Evolutionary conservation across 2,113 vertebrate genomes (phyloP).

Genomic region (Trachemys scripta): DNA sequence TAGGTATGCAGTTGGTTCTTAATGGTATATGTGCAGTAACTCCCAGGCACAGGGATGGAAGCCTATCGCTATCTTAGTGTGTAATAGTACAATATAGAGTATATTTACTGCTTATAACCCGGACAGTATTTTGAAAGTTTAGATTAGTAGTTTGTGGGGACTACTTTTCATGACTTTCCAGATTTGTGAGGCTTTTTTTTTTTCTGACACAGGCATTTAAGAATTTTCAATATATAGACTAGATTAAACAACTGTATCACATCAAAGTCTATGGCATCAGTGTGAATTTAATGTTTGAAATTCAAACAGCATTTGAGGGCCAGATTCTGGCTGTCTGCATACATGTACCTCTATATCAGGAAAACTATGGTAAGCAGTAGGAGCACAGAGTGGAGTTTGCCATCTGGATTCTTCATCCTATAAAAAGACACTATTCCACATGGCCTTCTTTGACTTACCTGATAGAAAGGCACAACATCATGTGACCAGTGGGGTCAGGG

Average conservation of each 20-base stretch:
- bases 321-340: background rate
- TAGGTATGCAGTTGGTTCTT: background rate
- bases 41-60: background rate
- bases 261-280: background rate
- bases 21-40: background rate
- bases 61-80: background rate
- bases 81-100: background rate
- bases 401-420: background rate
- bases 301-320: background rate
- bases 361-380: background rate
- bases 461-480: background rate
- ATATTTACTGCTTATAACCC: background rate
- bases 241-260: background rate
- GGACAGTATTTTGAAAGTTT: background rate
- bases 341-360: background rate
- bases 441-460: slow-evolving; percentile 3
- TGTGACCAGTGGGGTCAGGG: background rate
- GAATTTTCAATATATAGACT: background rate
- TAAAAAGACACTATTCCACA: background rate
- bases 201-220: background rate
- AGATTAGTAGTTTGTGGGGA: background rate
- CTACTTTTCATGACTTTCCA: background rate
- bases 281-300: background rate
- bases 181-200: background rate
- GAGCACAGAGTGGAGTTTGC: background rate